phyloP scores from a whole-genome alignment of 2,888 invertebrate species.

The Drosophila kambysellisi region DNA sequence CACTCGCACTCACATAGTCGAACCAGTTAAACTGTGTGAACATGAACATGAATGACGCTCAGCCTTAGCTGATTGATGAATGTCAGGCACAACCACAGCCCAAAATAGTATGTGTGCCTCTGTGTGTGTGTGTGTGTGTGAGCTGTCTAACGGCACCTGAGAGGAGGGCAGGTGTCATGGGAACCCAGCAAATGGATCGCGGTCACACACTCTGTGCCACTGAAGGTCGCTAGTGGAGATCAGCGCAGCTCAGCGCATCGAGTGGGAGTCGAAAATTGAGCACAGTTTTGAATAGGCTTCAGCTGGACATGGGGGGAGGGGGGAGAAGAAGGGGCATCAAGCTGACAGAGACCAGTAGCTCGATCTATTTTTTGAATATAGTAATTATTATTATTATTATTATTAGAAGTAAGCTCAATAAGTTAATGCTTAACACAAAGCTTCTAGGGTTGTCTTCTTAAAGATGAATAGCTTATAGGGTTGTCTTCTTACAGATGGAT shows the following conservation, averaged over 20 bases:
- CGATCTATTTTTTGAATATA: background rate
- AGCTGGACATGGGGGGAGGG: background rate
- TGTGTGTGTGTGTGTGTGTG: slow-evolving; percentile 2
- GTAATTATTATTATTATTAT: background rate
- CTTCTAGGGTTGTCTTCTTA: too few relatives aligned
- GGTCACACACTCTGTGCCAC: slow-evolving; percentile 56
- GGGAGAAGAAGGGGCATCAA: background rate
- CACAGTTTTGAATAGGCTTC: background rate
- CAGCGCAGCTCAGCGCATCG: slow-evolving; percentile 35
- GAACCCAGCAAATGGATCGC: slow-evolving; percentile 65
- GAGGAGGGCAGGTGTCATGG: slow-evolving; percentile 72
- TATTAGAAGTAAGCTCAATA: background rate
- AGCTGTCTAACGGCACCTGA: slow-evolving; percentile 55
- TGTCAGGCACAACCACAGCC: slow-evolving; percentile 61
- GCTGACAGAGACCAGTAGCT: background rate
- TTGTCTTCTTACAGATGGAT: too few relatives aligned
- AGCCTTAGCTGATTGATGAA: slow-evolving; percentile 69
- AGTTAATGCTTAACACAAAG: background rate
- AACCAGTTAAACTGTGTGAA: slow-evolving; percentile 65
- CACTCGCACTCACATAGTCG: slow-evolving; percentile 9
- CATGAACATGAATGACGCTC: slow-evolving; percentile 51
- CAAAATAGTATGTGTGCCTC: slow-evolving; percentile 7
- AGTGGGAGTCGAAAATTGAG: slow-evolving; percentile 44
- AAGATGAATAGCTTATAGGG: too few relatives aligned
- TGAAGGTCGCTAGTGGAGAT: slow-evolving; percentile 66